Conservation (phyloP, 2,797 vertebrate genomes). For the Gymnocypris eckloni region DNA sequence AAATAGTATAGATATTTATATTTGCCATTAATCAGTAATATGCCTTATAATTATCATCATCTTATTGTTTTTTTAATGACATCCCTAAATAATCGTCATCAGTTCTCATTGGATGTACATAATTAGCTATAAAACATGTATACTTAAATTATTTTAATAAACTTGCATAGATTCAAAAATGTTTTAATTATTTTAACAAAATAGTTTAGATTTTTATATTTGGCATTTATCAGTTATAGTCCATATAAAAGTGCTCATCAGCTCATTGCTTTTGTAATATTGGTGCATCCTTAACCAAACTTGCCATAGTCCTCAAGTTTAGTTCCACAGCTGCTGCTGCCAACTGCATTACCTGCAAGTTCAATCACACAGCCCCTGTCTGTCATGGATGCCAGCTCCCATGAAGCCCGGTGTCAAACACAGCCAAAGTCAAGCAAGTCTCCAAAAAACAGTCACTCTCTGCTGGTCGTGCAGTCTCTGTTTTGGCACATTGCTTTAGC, state of each 20-base stretch:
- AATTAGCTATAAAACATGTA: neutral
- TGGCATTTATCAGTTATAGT: neutral
- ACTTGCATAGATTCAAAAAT: neutral
- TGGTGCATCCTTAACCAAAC: neutral
- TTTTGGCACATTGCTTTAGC: constrained; percentile 37
- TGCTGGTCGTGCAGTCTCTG: constrained; percentile 66
- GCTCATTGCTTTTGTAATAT: neutral
- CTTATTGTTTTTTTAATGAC: no score
- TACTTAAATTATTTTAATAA: neutral
- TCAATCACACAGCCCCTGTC: constrained; percentile 52
- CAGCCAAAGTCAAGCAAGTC: constrained; percentile 34
- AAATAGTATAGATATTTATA: no score
- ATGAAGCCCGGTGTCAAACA: constrained; percentile 55
- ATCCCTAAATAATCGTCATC: no score
- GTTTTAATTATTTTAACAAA: neutral
- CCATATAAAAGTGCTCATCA: neutral
- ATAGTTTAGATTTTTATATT: neutral
- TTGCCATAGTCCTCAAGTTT: constrained; percentile 35
- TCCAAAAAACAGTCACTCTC: constrained; percentile 58
- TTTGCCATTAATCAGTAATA: no score
- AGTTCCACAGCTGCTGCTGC: constrained; percentile 47
- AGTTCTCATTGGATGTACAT: no score
- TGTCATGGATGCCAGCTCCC: constrained; percentile 56
- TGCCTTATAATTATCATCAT: no score
- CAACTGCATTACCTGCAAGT: constrained; percentile 54